Percentiles rank a stretch among this genome's conserved stretches.
These are phyloP conservation scores for Cartodere bifasciata DNA, from an alignment of 2,888 invertebrate species.

Conservation along the genomic window DNA sequence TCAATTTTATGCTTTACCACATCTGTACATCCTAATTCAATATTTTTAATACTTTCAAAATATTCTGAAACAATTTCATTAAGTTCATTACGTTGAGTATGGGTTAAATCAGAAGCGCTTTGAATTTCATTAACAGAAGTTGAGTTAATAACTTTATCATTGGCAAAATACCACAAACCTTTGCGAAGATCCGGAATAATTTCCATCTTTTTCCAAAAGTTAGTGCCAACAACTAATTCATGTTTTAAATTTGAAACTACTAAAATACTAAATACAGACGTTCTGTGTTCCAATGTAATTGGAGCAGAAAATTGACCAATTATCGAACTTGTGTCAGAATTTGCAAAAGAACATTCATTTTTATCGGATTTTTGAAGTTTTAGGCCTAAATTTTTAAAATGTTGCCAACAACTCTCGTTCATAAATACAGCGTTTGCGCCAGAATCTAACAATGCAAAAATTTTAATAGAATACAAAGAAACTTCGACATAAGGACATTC, in stretches of 20 bases:
- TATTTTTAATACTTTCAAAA: slow-evolving; percentile 4
- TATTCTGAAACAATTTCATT: slow-evolving; percentile 3
- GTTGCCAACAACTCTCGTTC: too few species aligned
- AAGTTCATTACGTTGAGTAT: neutral
- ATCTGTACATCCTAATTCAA: slow-evolving; percentile 6
- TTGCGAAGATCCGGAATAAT: slow-evolving; percentile 6
- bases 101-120: neutral
- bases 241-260: slow-evolving; percentile 3
- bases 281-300: slow-evolving; percentile 3
- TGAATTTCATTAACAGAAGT: too few species aligned
- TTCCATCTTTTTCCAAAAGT: slow-evolving; percentile 8
- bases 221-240: slow-evolving; percentile 5
- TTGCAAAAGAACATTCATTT: too few species aligned
- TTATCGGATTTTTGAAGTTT: too few species aligned
- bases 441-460: too few species aligned
- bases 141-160: neutral
- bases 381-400: too few species aligned
- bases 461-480: too few species aligned
- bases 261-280: slow-evolving; percentile 2
- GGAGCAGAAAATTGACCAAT: slow-evolving; percentile 3
- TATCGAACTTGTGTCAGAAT: too few species aligned
- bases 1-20: slow-evolving; percentile 10
- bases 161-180: neutral
- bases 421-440: too few species aligned
- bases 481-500: too few species aligned